Evolutionary conservation across 2,888 invertebrate species (phyloP).

Genomic region (Drosophila rellima): DNA sequence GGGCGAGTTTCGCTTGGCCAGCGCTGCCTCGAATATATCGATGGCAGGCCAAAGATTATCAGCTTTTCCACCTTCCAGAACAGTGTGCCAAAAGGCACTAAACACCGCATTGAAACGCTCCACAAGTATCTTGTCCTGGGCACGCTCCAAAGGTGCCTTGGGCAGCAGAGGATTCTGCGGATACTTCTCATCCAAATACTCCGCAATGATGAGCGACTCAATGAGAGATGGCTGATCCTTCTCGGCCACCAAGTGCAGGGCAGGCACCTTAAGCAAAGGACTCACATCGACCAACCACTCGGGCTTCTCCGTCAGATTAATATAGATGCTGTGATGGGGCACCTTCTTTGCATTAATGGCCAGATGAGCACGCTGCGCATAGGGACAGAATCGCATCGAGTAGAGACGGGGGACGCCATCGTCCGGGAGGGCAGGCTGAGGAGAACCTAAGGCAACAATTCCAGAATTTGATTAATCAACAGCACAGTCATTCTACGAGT

Average conservation of each 20-base stretch:
- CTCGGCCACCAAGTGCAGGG: conserved; percentile 89
- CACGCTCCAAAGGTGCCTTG: conserved; percentile 85
- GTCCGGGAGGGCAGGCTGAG: conserved; percentile 87
- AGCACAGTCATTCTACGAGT: conserved; percentile 3
- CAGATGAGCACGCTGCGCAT: conserved; percentile 91
- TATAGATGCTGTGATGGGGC: conserved; percentile 91
- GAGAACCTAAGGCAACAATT: conserved; percentile 87
- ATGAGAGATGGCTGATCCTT: conserved; percentile 87
- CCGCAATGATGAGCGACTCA: conserved; percentile 92
- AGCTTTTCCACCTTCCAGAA: conserved; percentile 37
- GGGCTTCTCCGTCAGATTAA: conserved; percentile 92
- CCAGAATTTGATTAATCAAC: conserved; percentile 2
- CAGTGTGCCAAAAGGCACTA: conserved; percentile 74
- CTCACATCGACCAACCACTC: conserved; percentile 92
- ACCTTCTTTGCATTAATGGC: conserved; percentile 92
- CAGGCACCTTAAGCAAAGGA: conserved; percentile 90
- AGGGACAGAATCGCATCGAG: conserved; percentile 95
- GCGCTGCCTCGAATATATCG: conserved; percentile 89
- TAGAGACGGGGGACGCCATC: conserved; percentile 90
- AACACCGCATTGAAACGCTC: conserved; percentile 81
- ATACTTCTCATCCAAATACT: conserved; percentile 93
- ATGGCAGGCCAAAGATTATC: conserved; percentile 85
- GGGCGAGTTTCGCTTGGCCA: conserved; percentile 88
- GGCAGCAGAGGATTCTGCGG: conserved; percentile 89
- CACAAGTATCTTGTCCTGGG: conserved; percentile 84